Percentiles rank a stretch among this genome's conserved stretches.
phyloP scores from a whole-genome alignment of 1,140 invertebrate genomes.

The Micrasema minimum region DNA sequence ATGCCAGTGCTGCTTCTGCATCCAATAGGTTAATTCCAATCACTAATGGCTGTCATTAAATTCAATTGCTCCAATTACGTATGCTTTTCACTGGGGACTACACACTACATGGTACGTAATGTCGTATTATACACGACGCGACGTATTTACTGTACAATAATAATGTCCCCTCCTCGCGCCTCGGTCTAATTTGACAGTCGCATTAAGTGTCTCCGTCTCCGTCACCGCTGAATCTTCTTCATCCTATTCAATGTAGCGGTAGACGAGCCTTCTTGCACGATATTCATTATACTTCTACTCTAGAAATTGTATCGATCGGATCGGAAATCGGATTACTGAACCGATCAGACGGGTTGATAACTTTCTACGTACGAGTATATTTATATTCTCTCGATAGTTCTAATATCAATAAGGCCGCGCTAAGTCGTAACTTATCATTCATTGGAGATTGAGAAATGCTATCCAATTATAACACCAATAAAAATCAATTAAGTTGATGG shows the following conservation, averaged over 20 bases:
- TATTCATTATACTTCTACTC: too few relatives aligned
- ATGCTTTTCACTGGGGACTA: slow-evolving; percentile 22
- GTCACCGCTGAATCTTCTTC: too few relatives aligned
- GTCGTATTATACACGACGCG: neutral
- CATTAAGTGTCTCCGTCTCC: slow-evolving; percentile 5
- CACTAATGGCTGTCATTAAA: slow-evolving; percentile 38
- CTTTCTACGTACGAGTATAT: slow-evolving; percentile 10
- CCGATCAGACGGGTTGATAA: slow-evolving; percentile 12
- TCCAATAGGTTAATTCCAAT: slow-evolving; percentile 18
- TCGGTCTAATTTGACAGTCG: slow-evolving; percentile 9
- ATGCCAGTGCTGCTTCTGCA: neutral
- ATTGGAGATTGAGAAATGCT: too few relatives aligned
- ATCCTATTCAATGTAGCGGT: too few relatives aligned
- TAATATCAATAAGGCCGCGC: too few relatives aligned
- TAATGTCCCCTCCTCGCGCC: slow-evolving; percentile 14
- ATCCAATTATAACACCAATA: too few relatives aligned
- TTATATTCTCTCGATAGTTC: too few relatives aligned
- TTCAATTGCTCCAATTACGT: slow-evolving; percentile 37
- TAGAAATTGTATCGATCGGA: too few relatives aligned
- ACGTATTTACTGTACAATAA: too few relatives aligned
- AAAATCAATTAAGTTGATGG: too few relatives aligned
- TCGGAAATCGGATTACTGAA: neutral
- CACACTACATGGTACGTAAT: neutral
- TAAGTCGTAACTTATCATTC: too few relatives aligned
- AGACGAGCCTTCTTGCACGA: too few relatives aligned